Percentiles rank a stretch among this genome's conserved stretches.
Conservation (phyloP, 2,113 vertebrate genomes). For the Pionites leucogaster region DNA sequence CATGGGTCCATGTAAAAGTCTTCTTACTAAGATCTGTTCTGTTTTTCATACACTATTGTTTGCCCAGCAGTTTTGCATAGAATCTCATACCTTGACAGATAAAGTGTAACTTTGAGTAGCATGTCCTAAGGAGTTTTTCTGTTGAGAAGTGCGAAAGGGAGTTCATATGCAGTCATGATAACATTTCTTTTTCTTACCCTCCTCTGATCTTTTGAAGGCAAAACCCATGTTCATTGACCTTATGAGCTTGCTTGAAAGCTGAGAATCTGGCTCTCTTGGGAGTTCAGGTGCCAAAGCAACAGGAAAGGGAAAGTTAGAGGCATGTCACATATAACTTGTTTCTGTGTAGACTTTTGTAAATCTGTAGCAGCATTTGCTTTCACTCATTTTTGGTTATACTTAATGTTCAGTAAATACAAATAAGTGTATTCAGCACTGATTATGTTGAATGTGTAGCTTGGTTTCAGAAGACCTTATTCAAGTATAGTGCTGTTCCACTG, state of each 20-base stretch:
- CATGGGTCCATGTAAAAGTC: not conserved
- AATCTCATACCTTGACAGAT: not conserved
- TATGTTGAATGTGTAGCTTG: not conserved
- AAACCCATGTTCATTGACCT: not conserved
- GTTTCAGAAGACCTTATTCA: not conserved
- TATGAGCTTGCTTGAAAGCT: not conserved
- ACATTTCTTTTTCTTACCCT: not conserved
- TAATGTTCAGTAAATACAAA: not conserved
- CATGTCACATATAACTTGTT: not conserved
- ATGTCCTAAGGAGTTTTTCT: accelerated
- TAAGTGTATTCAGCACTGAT: not conserved
- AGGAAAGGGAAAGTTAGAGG: not conserved
- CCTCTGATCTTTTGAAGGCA: not conserved
- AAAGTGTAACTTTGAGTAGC: not conserved
- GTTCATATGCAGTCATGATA: not conserved
- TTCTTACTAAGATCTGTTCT: not conserved
- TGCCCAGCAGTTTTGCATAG: not conserved
- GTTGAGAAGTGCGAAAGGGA: not conserved
- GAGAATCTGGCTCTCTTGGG: not conserved
- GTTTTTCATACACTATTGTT: accelerated
- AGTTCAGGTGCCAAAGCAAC: not conserved
- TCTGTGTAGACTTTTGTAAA: not conserved
- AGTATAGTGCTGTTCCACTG: not conserved
- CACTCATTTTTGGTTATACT: not conserved
- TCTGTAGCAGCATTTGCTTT: not conserved